Percentiles rank a stretch among this genome's conserved stretches.
These are phyloP conservation scores for Scaptomyza cyrtandrae DNA, from an alignment of 2,888 invertebrate species.

Conservation along the genomic window DNA sequence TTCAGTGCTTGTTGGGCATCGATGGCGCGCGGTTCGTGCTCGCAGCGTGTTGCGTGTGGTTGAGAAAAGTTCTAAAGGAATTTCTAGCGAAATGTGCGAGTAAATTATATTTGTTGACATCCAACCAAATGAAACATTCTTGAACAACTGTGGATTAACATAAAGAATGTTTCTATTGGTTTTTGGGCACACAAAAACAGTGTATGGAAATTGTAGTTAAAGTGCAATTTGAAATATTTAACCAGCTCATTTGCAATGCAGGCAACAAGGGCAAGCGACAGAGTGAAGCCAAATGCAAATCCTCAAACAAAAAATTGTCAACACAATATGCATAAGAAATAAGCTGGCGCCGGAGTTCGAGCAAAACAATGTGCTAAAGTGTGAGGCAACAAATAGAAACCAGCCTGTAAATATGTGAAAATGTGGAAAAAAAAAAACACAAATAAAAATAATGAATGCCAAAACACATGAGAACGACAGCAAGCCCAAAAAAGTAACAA, in stretches of 20 bases:
- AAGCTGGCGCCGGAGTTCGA: conserved; percentile 38
- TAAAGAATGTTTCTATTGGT: conserved; percentile 61
- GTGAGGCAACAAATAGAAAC: conserved; percentile 9
- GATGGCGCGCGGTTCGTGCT: conserved; percentile 62
- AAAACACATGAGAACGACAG: conserved; percentile 35
- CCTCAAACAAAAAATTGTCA: conserved; percentile 8
- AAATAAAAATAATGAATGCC: conserved; percentile 51
- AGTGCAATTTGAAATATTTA: conserved; percentile 26
- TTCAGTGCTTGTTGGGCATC: conserved; percentile 59
- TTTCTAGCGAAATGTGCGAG: conserved; percentile 29
- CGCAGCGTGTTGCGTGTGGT: conserved; percentile 4
- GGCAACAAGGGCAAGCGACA: conserved; percentile 37
- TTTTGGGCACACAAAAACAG: conserved; percentile 14
- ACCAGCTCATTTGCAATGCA: conserved; percentile 60
- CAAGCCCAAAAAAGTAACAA: conserved; percentile 34
- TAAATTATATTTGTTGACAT: conserved; percentile 43
- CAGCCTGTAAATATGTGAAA: conserved; percentile 24
- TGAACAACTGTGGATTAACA: conserved; percentile 73
- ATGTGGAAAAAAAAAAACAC: conserved; percentile 12
- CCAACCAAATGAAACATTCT: conserved; percentile 57
- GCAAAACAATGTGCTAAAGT: conserved; percentile 49
- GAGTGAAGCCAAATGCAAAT: conserved; percentile 19
- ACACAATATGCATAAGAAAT: conserved; percentile 68
- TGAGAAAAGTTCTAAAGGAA: conserved; percentile 7
- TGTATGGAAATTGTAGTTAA: conserved; percentile 17